These are phyloP conservation scores for Andrena fulva DNA, from an alignment of 2,888 invertebrate species.

Conservation along the genomic window DNA sequence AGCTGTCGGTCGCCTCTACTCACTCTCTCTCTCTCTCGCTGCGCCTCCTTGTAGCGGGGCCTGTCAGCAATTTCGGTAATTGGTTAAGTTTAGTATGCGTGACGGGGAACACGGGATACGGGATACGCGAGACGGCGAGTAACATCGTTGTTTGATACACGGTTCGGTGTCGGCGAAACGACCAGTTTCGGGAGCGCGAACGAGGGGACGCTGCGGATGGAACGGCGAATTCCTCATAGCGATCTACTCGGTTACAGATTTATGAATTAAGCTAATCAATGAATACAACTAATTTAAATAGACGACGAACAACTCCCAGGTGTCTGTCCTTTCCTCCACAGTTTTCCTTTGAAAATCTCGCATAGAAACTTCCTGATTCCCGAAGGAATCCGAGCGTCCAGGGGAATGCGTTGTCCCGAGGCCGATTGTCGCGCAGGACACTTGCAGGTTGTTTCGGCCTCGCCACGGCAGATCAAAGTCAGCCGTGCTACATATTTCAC, in stretches of 20 bases:
- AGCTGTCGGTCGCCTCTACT: slow-evolving; percentile 53
- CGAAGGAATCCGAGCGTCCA: slow-evolving; percentile 51
- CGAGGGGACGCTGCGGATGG: too few species aligned
- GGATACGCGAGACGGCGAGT: slow-evolving; percentile 5
- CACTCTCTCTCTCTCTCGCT: too few species aligned
- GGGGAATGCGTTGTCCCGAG: slow-evolving; percentile 19
- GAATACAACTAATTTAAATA: too few species aligned
- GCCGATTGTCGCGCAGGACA: slow-evolving; percentile 29
- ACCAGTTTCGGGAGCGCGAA: background rate
- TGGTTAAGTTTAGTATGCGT: slow-evolving; percentile 33
- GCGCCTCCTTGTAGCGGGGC: background rate
- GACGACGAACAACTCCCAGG: too few species aligned
- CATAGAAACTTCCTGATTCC: slow-evolving; percentile 66
- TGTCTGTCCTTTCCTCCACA: too few species aligned
- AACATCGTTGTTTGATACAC: background rate
- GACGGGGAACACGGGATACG: slow-evolving; percentile 16
- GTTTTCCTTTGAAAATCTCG: background rate
- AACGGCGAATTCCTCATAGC: too few species aligned
- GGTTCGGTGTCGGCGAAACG: background rate
- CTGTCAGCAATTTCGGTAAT: slow-evolving; percentile 55
- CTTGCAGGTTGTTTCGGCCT: slow-evolving; percentile 58
- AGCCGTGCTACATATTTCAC: slow-evolving; percentile 77
- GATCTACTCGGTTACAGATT: too few species aligned
- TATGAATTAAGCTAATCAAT: too few species aligned
- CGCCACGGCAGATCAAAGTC: slow-evolving; percentile 75